These are phyloP conservation scores for Hexactinellida sp. DNA, from an alignment of 37 sponge, comb jelly and placozoan genomes.

Conservation along the genomic window DNA sequence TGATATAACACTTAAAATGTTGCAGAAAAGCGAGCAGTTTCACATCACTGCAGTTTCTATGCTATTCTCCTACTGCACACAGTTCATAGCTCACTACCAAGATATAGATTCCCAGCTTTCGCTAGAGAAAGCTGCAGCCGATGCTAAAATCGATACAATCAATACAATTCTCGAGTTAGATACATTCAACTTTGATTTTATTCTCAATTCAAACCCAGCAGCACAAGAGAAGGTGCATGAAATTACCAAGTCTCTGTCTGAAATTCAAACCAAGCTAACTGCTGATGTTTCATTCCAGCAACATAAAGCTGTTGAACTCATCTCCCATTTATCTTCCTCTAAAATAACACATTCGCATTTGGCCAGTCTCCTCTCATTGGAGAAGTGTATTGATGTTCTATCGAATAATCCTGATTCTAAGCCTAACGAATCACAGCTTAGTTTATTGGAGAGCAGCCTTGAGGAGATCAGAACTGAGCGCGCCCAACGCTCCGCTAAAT, in stretches of 20 bases:
- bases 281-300: slow-evolving; percentile 1
- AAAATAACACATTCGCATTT: background rate
- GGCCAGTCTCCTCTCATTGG: background rate
- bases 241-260: background rate
- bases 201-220: background rate
- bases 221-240: background rate
- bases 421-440: background rate
- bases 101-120: background rate
- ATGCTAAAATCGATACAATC: slow-evolving; percentile 3
- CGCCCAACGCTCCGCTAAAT: background rate
- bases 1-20: background rate
- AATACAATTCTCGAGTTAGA: background rate
- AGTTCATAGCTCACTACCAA: background rate
- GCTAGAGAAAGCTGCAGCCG: background rate
- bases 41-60: background rate
- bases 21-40: background rate
- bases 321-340: background rate
- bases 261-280: background rate
- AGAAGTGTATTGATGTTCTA: background rate
- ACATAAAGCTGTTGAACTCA: background rate
- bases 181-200: background rate
- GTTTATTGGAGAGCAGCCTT: background rate
- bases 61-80: background rate
- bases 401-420: background rate
- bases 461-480: background rate